These are phyloP conservation scores for Puma concolor DNA, from an alignment of 2,113 vertebrate genomes.

Conservation along the genomic window DNA sequence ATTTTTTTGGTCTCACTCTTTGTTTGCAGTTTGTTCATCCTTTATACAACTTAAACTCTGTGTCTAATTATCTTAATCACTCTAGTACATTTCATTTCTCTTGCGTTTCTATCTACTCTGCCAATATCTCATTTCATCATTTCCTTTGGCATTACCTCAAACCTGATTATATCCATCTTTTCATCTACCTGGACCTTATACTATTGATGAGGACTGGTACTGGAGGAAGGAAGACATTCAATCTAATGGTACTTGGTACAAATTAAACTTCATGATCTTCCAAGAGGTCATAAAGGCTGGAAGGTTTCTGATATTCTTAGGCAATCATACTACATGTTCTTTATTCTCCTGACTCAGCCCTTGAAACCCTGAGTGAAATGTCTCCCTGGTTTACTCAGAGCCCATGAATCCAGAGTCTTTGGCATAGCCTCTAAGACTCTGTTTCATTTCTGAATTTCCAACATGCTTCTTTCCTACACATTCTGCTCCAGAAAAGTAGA, in stretches of 20 bases:
- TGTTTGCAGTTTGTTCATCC: not conserved
- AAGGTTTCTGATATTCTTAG: not conserved
- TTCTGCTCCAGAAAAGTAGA: not conserved
- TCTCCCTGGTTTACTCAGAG: not conserved
- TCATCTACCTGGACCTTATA: not conserved
- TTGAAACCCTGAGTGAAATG: not conserved
- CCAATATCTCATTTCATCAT: not conserved
- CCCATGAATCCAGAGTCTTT: not conserved
- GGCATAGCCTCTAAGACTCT: not conserved
- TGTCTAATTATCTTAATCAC: not conserved
- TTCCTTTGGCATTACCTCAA: not conserved
- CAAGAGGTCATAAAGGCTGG: not conserved
- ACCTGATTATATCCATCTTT: not conserved
- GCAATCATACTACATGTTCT: not conserved
- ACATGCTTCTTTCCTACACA: fast-evolving
- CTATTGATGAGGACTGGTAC: no score
- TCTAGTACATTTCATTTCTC: not conserved
- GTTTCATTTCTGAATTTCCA: not conserved
- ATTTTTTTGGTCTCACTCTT: not conserved
- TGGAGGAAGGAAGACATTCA: not conserved
- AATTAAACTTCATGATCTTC: not conserved
- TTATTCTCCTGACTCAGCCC: not conserved
- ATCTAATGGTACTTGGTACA: not conserved
- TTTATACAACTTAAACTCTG: not conserved
- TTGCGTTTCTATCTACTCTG: not conserved